Base-by-base conservation (phyloP, 2,888 invertebrate genomes). In the Eristalinus aeneus region DNA sequence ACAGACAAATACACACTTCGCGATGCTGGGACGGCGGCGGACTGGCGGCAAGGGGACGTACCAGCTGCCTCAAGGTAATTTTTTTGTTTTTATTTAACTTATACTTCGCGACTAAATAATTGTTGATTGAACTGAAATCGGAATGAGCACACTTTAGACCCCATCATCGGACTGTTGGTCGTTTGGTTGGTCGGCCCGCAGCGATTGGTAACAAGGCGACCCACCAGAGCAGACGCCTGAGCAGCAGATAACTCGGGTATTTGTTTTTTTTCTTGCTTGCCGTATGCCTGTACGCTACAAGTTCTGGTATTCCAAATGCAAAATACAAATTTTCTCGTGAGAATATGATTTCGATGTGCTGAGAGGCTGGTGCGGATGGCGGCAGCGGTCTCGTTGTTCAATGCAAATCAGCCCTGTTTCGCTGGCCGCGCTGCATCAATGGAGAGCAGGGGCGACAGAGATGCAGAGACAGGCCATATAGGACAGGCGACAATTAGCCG, bases 51-150 rank as follows among this genome's bases (percentile, higher is more conserved):
- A 22, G 5, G 23, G 16, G 39, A 63, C 58, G 22, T 36, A 11
- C 23, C 23, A 60, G 67, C 60, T 65, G 61, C 60, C 72, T 82
- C 82, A 82, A 82, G 82, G 82, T 82, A 56, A 82, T 72, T 46
- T 16, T n/a, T 46, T 39, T 39, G 2, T 39, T 5, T 12, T 82
- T 76, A 60, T 76, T 82, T 76, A 72, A 76, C 76, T 82, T 72
- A 67, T 82, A 82, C 72, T 82, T 76, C 76, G 76, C 76, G 76
- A 72, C 82, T 82, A 76, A 82, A 82, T 82, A 82, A 76, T 76
- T 76, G 72, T 82, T 82, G 72, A 82, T 76, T 82, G 76, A 76
- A 82, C 82, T 82, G 76, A 82, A 82, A 82, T 82, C 67, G 76
- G 76, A 82, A 82, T 82, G 71, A 76, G 71, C 61, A 76, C 76